Base-by-base conservation (phyloP, 2,888 invertebrate species). In the Lycocerus yunnanus region DNA sequence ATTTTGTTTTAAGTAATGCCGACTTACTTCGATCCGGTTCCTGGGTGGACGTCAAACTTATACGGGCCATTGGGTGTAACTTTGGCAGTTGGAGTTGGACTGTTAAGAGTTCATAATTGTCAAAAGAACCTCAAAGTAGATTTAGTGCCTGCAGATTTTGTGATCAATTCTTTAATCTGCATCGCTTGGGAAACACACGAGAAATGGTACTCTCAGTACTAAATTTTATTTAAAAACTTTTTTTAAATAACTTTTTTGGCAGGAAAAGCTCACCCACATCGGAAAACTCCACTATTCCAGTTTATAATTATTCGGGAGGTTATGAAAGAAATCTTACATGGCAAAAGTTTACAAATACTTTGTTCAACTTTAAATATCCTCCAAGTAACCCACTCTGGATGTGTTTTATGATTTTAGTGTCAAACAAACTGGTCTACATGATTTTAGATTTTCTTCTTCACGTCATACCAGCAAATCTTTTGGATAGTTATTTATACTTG, bases 21-120 rank as follows among this genome's bases (percentile, higher is more conserved):
- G 0, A 84, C 88, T 4, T 86, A 85, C 77, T 82, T 80, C 43
- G 89, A 89, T 76, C 89, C 89, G 2, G 75, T 88, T 11, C 86
- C 89, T 82, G 92, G 91, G 15, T 93, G 92, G 92, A 88, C 91
- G 66, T 92, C 92, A 84, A 92, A 92, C 82, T 86, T 90, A 73
- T 92, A 91, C 83, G 92, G 92, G 13, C 85, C 86, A 27, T 82
- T 85, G 3, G 87, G 87, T 66, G 83, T 84, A 66, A 70, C 86
- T 14, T 85, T 88, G 11, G 88, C 87, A 4, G 85, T 86, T 11
- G 89, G 90, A 16, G 89, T 90, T 76, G 92, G 92, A 14, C 85
- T 92, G 4, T 83, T 92, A 68, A 82, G 86, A 74, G 83, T 84
- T 3, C 69, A 85, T 2, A 77, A 82, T 16, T 77, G 83, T 11